Evolutionary conservation across 1,140 invertebrate genomes (phyloP).

Genomic region (Arctopsyche grandis): DNA sequence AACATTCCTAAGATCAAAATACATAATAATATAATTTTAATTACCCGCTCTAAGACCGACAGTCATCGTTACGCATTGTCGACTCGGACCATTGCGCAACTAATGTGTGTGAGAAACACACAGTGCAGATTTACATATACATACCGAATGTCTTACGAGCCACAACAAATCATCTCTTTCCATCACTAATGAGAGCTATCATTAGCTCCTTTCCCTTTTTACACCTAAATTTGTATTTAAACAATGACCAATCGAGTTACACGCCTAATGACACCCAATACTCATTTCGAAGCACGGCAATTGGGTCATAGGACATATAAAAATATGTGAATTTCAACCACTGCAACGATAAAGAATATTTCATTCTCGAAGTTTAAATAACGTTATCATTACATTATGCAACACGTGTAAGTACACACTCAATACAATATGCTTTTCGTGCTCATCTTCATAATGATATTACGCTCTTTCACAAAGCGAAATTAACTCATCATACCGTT

Average conservation of each 20-base stretch:
- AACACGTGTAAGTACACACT: too few relatives aligned
- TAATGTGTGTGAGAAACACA: not conserved
- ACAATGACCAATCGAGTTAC: not conserved
- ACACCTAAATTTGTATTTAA: slow-evolving; percentile 3
- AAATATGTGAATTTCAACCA: too few relatives aligned
- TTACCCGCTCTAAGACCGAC: too few relatives aligned
- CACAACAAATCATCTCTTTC: slow-evolving; percentile 5
- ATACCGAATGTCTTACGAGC: not conserved
- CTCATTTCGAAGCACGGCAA: too few relatives aligned
- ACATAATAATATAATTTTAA: too few relatives aligned
- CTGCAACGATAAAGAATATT: too few relatives aligned
- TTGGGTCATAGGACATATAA: too few relatives aligned
- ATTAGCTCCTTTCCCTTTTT: slow-evolving; percentile 25
- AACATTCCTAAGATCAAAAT: too few relatives aligned
- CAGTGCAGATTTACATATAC: not conserved
- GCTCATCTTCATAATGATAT: not conserved
- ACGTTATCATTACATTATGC: too few relatives aligned
- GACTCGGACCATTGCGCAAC: slow-evolving; percentile 14
- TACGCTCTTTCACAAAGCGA: not conserved
- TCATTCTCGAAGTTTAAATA: too few relatives aligned
- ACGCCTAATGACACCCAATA: not conserved
- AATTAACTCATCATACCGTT: slow-evolving; percentile 14
- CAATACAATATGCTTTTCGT: too few relatives aligned
- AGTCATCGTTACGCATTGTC: not conserved
- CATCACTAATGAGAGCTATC: slow-evolving; percentile 3